These are phyloP conservation scores for Drosophila micromelanica DNA, from an alignment of 1,140 invertebrate species.

Conservation along the genomic window DNA sequence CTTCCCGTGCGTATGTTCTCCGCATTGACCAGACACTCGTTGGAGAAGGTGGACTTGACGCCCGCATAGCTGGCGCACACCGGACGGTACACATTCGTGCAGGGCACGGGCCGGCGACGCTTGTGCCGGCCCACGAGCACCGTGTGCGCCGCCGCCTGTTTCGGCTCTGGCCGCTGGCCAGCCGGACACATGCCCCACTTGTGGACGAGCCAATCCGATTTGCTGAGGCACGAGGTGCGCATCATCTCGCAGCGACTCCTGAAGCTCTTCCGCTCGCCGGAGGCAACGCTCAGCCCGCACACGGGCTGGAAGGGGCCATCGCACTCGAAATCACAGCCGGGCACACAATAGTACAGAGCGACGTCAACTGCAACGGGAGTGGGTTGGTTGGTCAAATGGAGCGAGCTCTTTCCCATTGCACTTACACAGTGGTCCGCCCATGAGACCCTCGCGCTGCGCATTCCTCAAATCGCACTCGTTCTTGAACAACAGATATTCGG, in stretches of 20 bases:
- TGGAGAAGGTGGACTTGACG: constrained; percentile 77
- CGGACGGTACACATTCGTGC: constrained; percentile 70
- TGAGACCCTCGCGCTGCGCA: constrained; percentile 57
- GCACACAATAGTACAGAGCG: constrained; percentile 49
- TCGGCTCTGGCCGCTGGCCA: background rate
- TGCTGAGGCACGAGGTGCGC: constrained; percentile 44
- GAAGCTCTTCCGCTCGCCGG: constrained; percentile 49
- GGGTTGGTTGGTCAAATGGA: background rate
- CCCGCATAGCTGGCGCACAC: constrained; percentile 72
- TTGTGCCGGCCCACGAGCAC: constrained; percentile 34
- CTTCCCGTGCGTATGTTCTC: constrained; percentile 69
- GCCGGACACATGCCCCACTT: constrained; percentile 51
- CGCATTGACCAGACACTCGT: constrained; percentile 75
- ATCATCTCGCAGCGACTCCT: constrained; percentile 64
- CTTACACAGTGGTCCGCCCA: constrained; percentile 60
- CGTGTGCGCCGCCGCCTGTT: constrained; percentile 25
- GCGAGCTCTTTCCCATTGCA: background rate
- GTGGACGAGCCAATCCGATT: constrained; percentile 56
- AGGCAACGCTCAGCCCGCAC: constrained; percentile 52
- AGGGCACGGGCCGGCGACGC: constrained; percentile 59
- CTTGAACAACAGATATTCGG: constrained; percentile 63
- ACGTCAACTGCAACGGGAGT: constrained; percentile 44
- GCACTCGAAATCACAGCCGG: constrained; percentile 63
- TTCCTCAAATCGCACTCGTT: constrained; percentile 70
- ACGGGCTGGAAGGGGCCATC: constrained; percentile 33